phyloP scores from a whole-genome alignment of 2,888 invertebrate species.

The Cantharis flavilabris region DNA sequence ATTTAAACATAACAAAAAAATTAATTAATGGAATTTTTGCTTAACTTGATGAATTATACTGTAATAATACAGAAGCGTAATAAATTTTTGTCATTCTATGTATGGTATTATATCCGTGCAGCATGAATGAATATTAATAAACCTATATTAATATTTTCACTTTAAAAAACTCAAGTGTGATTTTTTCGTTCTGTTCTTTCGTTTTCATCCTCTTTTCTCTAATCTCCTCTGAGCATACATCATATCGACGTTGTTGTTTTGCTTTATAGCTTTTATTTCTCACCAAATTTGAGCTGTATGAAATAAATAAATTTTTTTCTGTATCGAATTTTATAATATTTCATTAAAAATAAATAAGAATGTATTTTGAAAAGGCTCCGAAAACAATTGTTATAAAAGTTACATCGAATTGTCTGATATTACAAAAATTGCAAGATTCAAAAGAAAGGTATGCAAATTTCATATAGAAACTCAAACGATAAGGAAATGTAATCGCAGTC shows the following conservation, averaged over 20 bases:
- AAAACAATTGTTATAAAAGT: not conserved
- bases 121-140: not conserved
- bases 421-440: constrained; percentile 19
- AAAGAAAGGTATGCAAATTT: constrained; percentile 42
- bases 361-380: not conserved
- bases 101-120: not conserved
- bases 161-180: not conserved
- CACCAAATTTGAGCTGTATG: not conserved
- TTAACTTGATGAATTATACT: not conserved
- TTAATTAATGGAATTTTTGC: not conserved
- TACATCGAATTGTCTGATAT: not conserved
- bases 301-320: not conserved
- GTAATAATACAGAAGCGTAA: not conserved
- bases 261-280: not conserved
- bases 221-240: not conserved
- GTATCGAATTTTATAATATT: not conserved
- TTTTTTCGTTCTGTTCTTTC: not conserved
- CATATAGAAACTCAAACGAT: constrained; percentile 40
- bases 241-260: not conserved
- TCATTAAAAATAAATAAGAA: not conserved
- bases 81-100: not conserved
- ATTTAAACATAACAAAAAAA: not conserved
- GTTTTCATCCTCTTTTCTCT: not conserved
- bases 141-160: not conserved
- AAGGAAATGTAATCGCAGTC: constrained; percentile 39